These are phyloP conservation scores for Passer montanus DNA, from an alignment of 2,113 vertebrate genomes.

Conservation along the genomic window DNA sequence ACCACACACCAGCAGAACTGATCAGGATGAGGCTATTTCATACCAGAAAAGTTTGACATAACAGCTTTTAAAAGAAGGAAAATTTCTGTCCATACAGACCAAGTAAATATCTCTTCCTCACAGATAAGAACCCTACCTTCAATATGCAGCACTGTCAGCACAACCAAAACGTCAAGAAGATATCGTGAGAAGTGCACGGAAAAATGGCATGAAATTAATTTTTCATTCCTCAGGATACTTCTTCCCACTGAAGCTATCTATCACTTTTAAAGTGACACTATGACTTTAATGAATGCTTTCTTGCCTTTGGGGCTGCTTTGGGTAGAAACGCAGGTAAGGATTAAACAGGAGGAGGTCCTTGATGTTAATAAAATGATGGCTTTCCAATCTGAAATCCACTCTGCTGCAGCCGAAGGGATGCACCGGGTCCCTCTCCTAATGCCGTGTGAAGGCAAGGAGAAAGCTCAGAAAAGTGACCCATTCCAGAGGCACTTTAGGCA, in stretches of 20 bases:
- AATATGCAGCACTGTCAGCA: neutral
- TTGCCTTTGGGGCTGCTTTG: neutral
- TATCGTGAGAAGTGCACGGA: neutral
- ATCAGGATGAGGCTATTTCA: neutral
- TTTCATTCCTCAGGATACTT: neutral
- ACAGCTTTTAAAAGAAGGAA: neutral
- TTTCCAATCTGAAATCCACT: neutral
- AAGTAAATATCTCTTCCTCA: neutral
- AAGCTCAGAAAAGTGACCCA: neutral
- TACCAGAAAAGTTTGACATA: neutral
- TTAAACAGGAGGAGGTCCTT: neutral
- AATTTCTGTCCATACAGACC: neutral
- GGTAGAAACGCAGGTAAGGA: neutral
- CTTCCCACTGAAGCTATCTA: neutral
- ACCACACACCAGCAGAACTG: neutral
- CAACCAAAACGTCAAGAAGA: neutral
- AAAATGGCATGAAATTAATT: neutral
- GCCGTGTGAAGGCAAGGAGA: accelerated
- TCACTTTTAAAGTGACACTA: neutral
- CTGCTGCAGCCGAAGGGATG: neutral
- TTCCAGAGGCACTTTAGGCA: neutral
- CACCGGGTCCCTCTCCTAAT: neutral
- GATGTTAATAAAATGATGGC: neutral
- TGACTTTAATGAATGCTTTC: neutral
- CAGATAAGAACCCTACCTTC: neutral